These are phyloP conservation scores for Tyto alba DNA, from an alignment of 2,113 vertebrate species.

Conservation along the genomic window DNA sequence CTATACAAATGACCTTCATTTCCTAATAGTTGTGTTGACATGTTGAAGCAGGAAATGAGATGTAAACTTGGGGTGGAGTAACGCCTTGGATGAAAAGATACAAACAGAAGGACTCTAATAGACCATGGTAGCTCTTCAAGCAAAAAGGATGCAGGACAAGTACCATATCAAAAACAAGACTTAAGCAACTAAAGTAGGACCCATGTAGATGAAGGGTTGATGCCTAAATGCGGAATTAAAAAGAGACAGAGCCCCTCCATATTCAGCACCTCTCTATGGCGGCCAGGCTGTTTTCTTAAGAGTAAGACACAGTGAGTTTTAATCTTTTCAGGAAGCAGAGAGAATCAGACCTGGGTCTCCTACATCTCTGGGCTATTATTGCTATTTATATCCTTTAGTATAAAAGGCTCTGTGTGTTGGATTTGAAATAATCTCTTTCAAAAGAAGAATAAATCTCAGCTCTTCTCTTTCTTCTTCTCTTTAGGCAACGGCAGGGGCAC, in stretches of 20 bases:
- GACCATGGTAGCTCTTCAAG: neutral
- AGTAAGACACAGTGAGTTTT: neutral
- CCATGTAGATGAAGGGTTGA: accelerated
- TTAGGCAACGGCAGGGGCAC: neutral
- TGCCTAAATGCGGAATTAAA: neutral
- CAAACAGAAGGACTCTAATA: neutral
- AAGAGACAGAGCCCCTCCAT: neutral
- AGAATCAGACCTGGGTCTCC: neutral
- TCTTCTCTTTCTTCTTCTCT: neutral
- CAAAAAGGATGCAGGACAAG: neutral
- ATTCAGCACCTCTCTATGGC: neutral
- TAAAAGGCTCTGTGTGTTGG: neutral
- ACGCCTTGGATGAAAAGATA: neutral
- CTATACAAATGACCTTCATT: neutral
- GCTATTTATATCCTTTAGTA: neutral
- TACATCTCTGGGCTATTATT: neutral
- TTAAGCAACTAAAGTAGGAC: neutral
- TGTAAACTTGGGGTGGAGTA: neutral
- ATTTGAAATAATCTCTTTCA: neutral
- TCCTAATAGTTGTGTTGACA: neutral
- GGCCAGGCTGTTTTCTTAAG: neutral
- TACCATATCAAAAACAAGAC: accelerated
- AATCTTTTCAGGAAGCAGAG: neutral
- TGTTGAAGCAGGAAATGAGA: neutral
- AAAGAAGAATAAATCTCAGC: neutral